Base-by-base conservation (phyloP, 1,140 invertebrate genomes). In the Conus ventricosus region DNA sequence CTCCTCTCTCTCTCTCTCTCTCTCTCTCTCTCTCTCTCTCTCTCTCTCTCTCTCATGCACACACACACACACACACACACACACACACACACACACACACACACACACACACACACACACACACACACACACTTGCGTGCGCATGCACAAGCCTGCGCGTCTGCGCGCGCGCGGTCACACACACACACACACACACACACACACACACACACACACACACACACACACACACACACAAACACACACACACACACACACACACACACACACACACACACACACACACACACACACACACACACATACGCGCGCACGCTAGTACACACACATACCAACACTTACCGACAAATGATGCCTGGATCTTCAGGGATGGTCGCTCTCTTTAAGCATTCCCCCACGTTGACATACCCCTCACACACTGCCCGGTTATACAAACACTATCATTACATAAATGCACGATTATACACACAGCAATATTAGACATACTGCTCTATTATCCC, bases 1-100 rank as follows among this genome's bases (percentile, higher is more conserved):
- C n/a, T n/a, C n/a, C 57, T 8, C 57, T 11, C 4, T 27, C 3
- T 81, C 5, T 87, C 13, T 25, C 53, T 13, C 17, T 11, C 10
- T 63, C 17, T 39, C 39, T 39, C 39, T 39, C 39, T 39, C 39
- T 39, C 39, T 39, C 39, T 39, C 39, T 27, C 5, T 57, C 4
- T 27, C 3, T 81, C 5, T 87, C 13, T 25, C 53, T 13, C 4
- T 11, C 10, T 1, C 17, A 63, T 20, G 10, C 67, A 71, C 20
- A 88, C 54, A 60, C 55, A 88, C 78, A 88, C 39, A 83, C 78
- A 88, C 27, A 88, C 57, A 83, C 80, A 83, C 78, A 88, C n/a
- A 57, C 78, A 83, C 63, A 83, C 78, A 83, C 63, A 83, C 78
- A 82, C 63, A 83, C 87, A 88, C 27, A 88, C 78, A 88, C 63